Percentiles rank a stretch among this genome's conserved stretches.
phyloP scores from a whole-genome alignment of 2,797 vertebrate species.

The Mormyrops attenuatus region DNA sequence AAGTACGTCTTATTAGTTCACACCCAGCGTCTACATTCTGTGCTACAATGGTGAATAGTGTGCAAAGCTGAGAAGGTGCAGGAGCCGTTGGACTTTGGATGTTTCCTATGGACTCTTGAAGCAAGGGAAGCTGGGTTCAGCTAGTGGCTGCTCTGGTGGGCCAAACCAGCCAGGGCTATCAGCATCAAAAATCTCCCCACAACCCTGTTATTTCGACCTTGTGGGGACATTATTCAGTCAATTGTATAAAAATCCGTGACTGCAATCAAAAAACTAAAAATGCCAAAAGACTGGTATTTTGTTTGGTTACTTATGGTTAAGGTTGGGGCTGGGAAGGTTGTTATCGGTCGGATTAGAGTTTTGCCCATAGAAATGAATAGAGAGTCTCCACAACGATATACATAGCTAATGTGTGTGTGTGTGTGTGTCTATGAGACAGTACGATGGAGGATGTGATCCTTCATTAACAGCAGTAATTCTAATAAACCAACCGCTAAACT shows the following conservation, averaged over 20 bases:
- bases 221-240: neutral
- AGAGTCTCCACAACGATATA: neutral
- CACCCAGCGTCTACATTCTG: constrained; percentile 66
- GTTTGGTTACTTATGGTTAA: neutral
- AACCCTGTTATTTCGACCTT: neutral
- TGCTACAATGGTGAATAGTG: constrained; percentile 61
- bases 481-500: constrained; percentile 11
- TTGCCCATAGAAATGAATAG: neutral
- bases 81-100: constrained; percentile 46
- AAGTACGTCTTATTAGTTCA: constrained; percentile 61
- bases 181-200: neutral
- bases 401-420: neutral
- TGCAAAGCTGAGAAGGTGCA: constrained; percentile 55
- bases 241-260: neutral
- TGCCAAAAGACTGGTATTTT: neutral
- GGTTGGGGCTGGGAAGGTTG: neutral
- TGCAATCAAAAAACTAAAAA: neutral
- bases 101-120: neutral
- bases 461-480: constrained; percentile 4
- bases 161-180: neutral
- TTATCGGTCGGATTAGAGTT: neutral
- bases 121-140: neutral
- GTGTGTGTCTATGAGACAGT: neutral
- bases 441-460: neutral
- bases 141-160: neutral